These are phyloP conservation scores for Sinohyriopsis cumingii DNA, from an alignment of 2,888 invertebrate genomes.

Conservation along the genomic window DNA sequence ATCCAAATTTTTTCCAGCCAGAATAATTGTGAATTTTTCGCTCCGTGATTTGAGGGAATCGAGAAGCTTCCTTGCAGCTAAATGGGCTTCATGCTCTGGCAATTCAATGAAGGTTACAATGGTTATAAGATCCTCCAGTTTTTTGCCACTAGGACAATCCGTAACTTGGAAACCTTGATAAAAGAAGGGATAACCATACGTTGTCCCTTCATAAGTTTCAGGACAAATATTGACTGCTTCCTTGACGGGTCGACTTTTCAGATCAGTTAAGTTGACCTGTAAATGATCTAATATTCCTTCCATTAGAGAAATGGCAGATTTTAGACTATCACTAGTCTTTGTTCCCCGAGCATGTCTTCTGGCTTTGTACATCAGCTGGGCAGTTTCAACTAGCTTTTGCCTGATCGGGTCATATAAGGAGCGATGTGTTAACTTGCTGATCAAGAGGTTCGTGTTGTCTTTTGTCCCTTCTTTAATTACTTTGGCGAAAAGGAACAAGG, in stretches of 20 bases:
- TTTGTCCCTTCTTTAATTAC: no score
- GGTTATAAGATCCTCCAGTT: constrained; percentile 23
- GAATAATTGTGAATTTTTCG: not conserved
- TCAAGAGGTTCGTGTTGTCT: no score
- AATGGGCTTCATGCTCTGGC: no score
- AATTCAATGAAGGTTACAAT: constrained; percentile 9
- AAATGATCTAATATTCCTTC: constrained; percentile 11
- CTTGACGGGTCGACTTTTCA: constrained; percentile 3
- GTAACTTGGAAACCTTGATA: constrained; percentile 40
- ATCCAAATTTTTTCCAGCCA: no score
- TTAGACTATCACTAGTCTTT: constrained; percentile 27
- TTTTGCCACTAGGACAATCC: constrained; percentile 20
- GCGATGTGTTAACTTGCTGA: no score
- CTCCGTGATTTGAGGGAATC: not conserved
- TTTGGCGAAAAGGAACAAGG: no score
- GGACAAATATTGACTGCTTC: constrained; percentile 31
- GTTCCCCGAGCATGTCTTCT: constrained; percentile 32
- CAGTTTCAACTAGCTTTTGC: constrained; percentile 11
- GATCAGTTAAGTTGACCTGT: constrained; percentile 5
- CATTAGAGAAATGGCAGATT: constrained; percentile 12
- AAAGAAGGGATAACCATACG: constrained; percentile 42
- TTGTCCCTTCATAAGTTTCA: constrained; percentile 39
- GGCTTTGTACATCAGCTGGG: constrained; percentile 20
- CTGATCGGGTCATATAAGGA: no score
- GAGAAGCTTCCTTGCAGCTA: no score